These are phyloP conservation scores for Odobenus rosmarus DNA, from an alignment of 2,113 vertebrate species.

Conservation along the genomic window DNA sequence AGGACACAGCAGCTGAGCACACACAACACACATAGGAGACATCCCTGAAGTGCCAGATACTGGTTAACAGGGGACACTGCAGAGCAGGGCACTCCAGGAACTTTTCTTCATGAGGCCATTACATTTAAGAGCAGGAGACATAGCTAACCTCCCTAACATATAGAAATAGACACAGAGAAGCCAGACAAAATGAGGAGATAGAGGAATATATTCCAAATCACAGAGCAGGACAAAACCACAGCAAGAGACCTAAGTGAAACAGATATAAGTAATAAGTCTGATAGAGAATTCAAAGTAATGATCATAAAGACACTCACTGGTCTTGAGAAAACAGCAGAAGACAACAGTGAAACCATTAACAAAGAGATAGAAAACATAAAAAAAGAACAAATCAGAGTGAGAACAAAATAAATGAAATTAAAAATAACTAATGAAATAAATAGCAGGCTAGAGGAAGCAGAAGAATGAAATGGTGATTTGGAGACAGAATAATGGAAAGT, in stretches of 20 bases:
- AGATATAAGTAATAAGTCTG: neutral
- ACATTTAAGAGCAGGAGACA: neutral
- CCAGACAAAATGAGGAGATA: neutral
- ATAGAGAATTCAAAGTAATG: neutral
- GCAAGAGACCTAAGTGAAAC: neutral
- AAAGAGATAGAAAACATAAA: neutral
- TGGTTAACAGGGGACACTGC: neutral
- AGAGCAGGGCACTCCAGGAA: neutral
- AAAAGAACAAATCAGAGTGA: neutral
- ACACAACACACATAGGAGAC: neutral
- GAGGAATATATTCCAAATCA: neutral
- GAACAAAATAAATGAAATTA: neutral
- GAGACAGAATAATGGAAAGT: neutral
- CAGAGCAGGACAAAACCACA: neutral
- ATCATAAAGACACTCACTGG: neutral
- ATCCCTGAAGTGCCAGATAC: neutral
- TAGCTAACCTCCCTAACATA: neutral
- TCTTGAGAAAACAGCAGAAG: neutral
- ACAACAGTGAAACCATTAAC: neutral
- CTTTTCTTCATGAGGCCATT: neutral
- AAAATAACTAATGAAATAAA: neutral
- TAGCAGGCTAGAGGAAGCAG: neutral
- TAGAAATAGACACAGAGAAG: neutral
- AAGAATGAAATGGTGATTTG: neutral
- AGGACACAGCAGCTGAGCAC: neutral